A percentile compares a stretch with the other conserved stretches of the same genome.
phyloP scores from a whole-genome alignment of 2,113 vertebrate genomes.

The Rhombomys opimus region DNA sequence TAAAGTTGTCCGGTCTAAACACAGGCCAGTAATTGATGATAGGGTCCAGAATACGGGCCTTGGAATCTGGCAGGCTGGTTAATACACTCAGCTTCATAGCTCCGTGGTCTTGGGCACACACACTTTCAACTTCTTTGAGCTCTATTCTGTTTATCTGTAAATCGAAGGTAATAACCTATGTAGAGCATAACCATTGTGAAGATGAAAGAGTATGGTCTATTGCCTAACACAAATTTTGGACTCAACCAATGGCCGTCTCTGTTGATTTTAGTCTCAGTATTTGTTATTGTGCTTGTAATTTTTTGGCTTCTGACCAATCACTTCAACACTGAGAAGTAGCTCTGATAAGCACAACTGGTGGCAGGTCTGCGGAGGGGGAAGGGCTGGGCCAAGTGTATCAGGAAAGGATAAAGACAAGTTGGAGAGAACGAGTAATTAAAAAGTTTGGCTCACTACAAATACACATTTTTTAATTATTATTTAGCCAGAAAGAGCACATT shows the following conservation, averaged over 20 bases:
- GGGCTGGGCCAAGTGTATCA: background rate
- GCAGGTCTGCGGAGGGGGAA: background rate
- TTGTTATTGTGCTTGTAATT: constrained; percentile 29
- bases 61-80: constrained; percentile 19
- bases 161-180: constrained; percentile 15
- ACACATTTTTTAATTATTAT: background rate
- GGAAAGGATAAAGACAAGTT: background rate
- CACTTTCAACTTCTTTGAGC: constrained; percentile 41
- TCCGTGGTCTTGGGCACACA: background rate
- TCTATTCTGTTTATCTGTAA: constrained; percentile 47
- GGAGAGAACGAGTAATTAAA: constrained; percentile 23
- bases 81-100: constrained; percentile 24
- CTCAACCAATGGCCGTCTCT: background rate
- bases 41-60: constrained; percentile 12
- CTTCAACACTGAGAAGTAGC: background rate
- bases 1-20: background rate
- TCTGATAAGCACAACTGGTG: background rate
- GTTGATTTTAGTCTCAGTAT: background rate
- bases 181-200: background rate
- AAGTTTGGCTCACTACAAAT: constrained; percentile 6
- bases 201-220: background rate
- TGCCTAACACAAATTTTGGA: background rate
- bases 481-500: constrained; percentile 1
- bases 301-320: constrained; percentile 20
- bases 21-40: background rate